Evolutionary conservation across 1,140 invertebrate species (phyloP), one percentile per base, ranked within the genome.

Genomic region (Teleopsis dalmanni): DNA sequence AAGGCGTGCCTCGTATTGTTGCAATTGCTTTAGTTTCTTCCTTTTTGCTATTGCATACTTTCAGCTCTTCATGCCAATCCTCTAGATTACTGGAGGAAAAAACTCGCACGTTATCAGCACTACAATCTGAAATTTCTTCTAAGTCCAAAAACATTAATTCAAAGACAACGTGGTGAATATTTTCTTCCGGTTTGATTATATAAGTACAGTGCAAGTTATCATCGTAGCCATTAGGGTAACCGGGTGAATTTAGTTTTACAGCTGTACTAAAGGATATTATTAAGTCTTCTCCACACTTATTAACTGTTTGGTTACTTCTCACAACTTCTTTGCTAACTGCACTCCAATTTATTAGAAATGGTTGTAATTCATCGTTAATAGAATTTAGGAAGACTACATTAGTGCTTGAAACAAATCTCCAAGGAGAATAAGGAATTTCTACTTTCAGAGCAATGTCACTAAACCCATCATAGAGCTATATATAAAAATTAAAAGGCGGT

Each of bases 181-280:
- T 57, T 37, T 62, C 54, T 8, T 75, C 65, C 4, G 78, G 65
- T 51, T 74, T 73, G 46, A 91, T 77, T 4, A 79, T 73, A 91
- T 91, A 95, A 56, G 78, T 74, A 62, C 91, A 95, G n/a, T 81
- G 71, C 11, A 85, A 55, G 61, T 85, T 79, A 16, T 71, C 51
- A 2, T 56, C 71, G 66, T 95, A 94, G 11, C 78, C 77, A n/a
- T 70, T 14, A 0, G 91, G 91, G 72, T 80, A 95, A 33, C 87
- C 85, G 0, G 90, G 89, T 33, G 87, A 88, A 1, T 55, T 71
- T 13, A 93, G 58, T 2, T 46, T 51, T 16, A 69, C 54, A 2
- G 47, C 57, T 3, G 27, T 36, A 3, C 21, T 19, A 14, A 8
- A 4, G 0, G 14, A 3, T 7, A 68, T 0, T 0, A 42, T 22